Base-by-base conservation (phyloP, 37 sponge, comb jelly and placozoan species). In the Axinella damicornis region DNA sequence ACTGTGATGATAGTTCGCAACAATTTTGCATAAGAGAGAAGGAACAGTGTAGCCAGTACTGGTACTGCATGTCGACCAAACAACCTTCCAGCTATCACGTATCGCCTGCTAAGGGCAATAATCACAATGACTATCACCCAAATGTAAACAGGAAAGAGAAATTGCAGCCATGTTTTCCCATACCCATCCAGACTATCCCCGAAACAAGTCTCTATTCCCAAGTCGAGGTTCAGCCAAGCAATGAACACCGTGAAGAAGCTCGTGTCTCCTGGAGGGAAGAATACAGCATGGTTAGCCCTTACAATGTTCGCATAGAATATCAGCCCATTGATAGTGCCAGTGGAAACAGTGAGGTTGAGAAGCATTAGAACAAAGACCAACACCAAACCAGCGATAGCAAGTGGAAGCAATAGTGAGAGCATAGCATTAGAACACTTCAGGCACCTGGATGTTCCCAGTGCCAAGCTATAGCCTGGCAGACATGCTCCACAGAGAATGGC, bases 401-500 rank as follows among this genome's bases (percentile, higher is more conserved):
- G 66, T 13, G 63, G 46, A 5, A 77, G 17, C 0, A 83, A 25
- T 5, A 88, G 36, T 0, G 62, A 33, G 2, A 82, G 21, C 24
- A n/a, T 39, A 12, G 15, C 2, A 30, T 69, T 57, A 34, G 76
- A 53, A 34, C 84, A 83, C 46, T 55, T 15, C 20, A 27, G 24
- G 53, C 89, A 88, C 38, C 57, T 35, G 20, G 69, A 76, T 18
- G 36, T 76, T 0, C 82, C 82, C 12, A 88, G 30, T 24, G 82
- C 32, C 19, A 82, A 28, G 68, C 89, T 88, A n/a, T 55, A 41
- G 6, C 71, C 71, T 53, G 37, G 17, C 0, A 35, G 39, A 61
- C 89, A 88, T 14, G 76, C 55, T 16, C 89, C 83, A 70, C 89
- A 88, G 34, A 82, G 34, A 24, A 88, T 56, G 13, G 83, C 83